Conservation (phyloP, 2,797 vertebrate genomes). For the Hyperoplus lanceolatus region DNA sequence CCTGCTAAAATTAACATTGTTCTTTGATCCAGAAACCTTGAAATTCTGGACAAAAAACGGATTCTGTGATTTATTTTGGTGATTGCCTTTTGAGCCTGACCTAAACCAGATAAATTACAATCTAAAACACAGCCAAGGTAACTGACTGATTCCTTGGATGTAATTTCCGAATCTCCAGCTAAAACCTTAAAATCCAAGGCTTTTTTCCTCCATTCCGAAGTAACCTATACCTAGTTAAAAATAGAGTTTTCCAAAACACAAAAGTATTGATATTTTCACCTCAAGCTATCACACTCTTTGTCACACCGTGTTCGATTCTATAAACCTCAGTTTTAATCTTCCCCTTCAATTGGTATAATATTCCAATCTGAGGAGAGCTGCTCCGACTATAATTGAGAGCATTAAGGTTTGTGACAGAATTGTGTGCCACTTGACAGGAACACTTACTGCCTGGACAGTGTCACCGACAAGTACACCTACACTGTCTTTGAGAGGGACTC, state of each 20-base stretch:
- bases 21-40: too few relatives aligned
- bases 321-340: constrained; percentile 1
- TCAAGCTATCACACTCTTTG: neutral
- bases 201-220: too few relatives aligned
- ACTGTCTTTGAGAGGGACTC: constrained; percentile 52
- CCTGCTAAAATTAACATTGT: too few relatives aligned
- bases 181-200: too few relatives aligned
- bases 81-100: too few relatives aligned
- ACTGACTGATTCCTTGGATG: too few relatives aligned
- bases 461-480: constrained; percentile 60
- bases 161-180: too few relatives aligned
- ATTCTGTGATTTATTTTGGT: too few relatives aligned
- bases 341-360: constrained; percentile 13
- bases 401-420: constrained; percentile 40
- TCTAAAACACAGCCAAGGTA: too few relatives aligned
- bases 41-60: too few relatives aligned
- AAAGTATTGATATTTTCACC: neutral
- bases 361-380: neutral
- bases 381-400: constrained; percentile 39
- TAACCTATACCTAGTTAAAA: neutral
- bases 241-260: neutral
- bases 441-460: constrained; percentile 51
- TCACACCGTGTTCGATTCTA: neutral
- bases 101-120: too few relatives aligned
- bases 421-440: constrained; percentile 48